A percentile compares a stretch with the other conserved stretches of the same genome.
Conservation (phyloP, 2,113 vertebrate genomes). For the Meriones unguiculatus region DNA sequence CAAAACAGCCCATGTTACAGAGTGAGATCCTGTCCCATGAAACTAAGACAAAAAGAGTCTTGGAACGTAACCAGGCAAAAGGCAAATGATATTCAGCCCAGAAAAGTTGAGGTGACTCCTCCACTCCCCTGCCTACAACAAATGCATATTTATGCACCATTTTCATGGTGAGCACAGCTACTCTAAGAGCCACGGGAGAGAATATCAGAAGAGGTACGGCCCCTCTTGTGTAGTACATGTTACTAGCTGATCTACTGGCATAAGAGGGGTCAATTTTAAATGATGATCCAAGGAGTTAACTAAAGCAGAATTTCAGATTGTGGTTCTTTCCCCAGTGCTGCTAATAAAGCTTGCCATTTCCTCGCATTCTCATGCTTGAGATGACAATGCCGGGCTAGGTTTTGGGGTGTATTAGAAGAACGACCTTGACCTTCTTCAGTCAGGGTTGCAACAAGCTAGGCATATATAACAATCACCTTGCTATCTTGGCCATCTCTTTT, state of each 20-base stretch:
- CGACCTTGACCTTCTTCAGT: background rate
- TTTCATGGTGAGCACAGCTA: background rate
- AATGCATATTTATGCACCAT: background rate
- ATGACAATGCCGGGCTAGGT: background rate
- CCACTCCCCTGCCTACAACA: background rate
- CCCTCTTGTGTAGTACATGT: background rate
- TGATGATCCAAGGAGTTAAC: background rate
- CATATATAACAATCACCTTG: background rate
- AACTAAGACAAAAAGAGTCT: background rate
- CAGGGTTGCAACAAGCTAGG: background rate
- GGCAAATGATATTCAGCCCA: background rate
- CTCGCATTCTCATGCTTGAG: background rate
- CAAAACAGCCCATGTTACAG: background rate
- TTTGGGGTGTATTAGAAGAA: background rate
- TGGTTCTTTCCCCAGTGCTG: background rate
- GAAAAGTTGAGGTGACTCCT: background rate
- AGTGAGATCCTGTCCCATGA: background rate
- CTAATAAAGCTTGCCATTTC: background rate
- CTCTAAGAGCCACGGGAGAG: background rate
- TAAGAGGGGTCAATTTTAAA: background rate
- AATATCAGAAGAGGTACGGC: background rate
- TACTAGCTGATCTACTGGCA: background rate
- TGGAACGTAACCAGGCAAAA: constrained; percentile 27
- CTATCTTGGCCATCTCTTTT: background rate
- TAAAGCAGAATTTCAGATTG: background rate